These are phyloP conservation scores for Trachelus troglodyta DNA, from an alignment of 2,888 invertebrate species.

Conservation along the genomic window DNA sequence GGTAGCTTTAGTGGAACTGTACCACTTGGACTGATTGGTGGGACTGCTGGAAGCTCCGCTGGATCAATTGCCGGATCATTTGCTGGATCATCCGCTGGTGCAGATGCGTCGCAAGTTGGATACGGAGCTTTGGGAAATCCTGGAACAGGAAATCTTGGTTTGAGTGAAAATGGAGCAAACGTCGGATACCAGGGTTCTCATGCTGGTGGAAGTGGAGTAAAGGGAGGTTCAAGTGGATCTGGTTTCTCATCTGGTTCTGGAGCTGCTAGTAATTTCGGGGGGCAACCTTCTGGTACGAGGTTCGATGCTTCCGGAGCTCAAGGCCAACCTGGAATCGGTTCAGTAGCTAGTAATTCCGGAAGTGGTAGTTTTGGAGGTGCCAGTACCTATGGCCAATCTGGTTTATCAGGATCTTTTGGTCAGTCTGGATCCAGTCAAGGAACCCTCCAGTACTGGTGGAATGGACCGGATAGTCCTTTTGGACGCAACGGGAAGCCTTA, in stretches of 20 bases:
- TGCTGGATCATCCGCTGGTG: neutral
- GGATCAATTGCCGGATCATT: neutral
- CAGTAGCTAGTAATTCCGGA: neutral
- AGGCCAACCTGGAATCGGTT: neutral
- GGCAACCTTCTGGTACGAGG: neutral
- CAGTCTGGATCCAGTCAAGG: slow-evolving; percentile 12
- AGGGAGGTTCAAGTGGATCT: neutral
- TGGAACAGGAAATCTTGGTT: slow-evolving; percentile 24
- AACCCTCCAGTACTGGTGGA: slow-evolving; percentile 30
- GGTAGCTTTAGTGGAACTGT: slow-evolving; percentile 27
- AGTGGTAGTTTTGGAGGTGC: neutral
- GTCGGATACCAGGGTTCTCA: slow-evolving; percentile 3
- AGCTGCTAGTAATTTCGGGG: neutral
- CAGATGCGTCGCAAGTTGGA: slow-evolving; percentile 11
- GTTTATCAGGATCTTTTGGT: slow-evolving; percentile 11
- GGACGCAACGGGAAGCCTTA: slow-evolving; percentile 19
- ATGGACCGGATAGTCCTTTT: slow-evolving; percentile 32
- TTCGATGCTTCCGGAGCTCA: slow-evolving; percentile 2
- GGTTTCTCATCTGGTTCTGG: slow-evolving; percentile 2
- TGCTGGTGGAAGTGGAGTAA: neutral
- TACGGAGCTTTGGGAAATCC: slow-evolving; percentile 26
- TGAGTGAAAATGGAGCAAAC: slow-evolving; percentile 9
- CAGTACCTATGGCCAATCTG: slow-evolving; percentile 17
- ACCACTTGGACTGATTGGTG: slow-evolving; percentile 22
- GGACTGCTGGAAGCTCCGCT: slow-evolving; percentile 3